Conservation (phyloP, 2,888 invertebrate genomes). For the Teleogryllus oceanicus region DNA sequence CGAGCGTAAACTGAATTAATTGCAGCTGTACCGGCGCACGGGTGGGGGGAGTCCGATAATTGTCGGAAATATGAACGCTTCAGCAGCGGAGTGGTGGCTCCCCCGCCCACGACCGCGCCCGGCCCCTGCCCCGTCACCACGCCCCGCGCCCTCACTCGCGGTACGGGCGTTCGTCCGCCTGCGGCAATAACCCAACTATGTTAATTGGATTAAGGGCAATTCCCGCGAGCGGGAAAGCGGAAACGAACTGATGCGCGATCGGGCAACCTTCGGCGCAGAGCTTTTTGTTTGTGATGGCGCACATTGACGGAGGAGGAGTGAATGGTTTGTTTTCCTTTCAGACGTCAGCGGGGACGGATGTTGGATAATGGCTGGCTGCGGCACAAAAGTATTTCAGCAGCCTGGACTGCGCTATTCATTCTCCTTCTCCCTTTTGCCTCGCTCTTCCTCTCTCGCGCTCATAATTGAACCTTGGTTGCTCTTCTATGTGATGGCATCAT, state of each 20-base stretch:
- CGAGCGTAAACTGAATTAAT: constrained; percentile 18
- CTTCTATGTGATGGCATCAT: too few species aligned
- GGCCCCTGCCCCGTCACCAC: not conserved
- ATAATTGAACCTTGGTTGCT: too few species aligned
- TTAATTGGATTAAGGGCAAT: constrained; percentile 9
- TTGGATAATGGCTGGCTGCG: too few species aligned
- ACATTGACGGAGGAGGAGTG: not conserved
- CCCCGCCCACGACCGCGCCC: not conserved
- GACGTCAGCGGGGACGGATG: not conserved
- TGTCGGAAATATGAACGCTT: constrained; percentile 4
- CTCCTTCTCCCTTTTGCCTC: too few species aligned
- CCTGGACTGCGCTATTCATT: too few species aligned
- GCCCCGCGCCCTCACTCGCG: not conserved
- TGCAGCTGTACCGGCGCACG: not conserved
- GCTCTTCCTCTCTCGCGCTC: too few species aligned
- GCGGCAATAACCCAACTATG: constrained; percentile 18
- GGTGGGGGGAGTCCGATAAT: constrained; percentile 11
- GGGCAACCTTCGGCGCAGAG: not conserved
- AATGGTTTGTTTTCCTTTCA: not conserved
- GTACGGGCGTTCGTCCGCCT: not conserved
- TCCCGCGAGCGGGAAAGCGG: not conserved
- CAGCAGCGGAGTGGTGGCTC: not conserved
- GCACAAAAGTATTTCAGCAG: too few species aligned
- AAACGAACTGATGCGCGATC: not conserved
- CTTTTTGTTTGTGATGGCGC: not conserved